phyloP scores from a whole-genome alignment of 2,113 vertebrate species.

The Paratilapia polleni region DNA sequence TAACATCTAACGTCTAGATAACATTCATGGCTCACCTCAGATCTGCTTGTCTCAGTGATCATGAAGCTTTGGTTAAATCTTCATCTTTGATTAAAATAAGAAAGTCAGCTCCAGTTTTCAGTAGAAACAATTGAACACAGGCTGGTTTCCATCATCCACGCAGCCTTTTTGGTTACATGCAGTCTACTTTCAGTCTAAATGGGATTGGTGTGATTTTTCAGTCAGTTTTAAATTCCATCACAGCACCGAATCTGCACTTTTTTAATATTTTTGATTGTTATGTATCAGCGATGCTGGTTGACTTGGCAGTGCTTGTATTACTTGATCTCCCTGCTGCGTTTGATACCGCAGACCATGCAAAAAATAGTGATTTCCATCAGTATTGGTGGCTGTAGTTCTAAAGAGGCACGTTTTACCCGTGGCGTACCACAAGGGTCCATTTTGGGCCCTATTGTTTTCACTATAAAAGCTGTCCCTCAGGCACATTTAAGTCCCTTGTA shows the following conservation, averaged over 20 bases:
- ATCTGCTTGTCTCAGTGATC: not conserved
- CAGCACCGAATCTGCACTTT: not conserved
- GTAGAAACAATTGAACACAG: not conserved
- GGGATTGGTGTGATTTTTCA: too few relatives aligned
- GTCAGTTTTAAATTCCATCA: too few relatives aligned
- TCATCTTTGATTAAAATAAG: not conserved
- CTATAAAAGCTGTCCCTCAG: not conserved
- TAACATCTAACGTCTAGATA: slow-evolving; percentile 2
- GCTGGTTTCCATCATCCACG: not conserved
- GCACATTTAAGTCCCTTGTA: not conserved
- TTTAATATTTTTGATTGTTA: not conserved
- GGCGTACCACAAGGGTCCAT: not conserved
- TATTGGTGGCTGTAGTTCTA: not conserved
- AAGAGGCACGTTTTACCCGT: not conserved
- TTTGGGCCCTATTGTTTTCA: not conserved
- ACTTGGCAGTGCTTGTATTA: not conserved
- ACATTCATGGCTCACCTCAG: not conserved
- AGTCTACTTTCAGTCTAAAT: not conserved
- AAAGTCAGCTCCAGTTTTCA: not conserved
- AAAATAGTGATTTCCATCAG: not conserved
- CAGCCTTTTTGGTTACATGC: too few relatives aligned
- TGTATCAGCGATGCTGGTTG: not conserved
- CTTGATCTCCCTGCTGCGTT: not conserved
- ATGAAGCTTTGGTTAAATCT: not conserved
- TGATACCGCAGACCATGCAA: not conserved